Base-by-base conservation (phyloP, 2,113 vertebrate genomes). In the Trochalopteron elliotii region DNA sequence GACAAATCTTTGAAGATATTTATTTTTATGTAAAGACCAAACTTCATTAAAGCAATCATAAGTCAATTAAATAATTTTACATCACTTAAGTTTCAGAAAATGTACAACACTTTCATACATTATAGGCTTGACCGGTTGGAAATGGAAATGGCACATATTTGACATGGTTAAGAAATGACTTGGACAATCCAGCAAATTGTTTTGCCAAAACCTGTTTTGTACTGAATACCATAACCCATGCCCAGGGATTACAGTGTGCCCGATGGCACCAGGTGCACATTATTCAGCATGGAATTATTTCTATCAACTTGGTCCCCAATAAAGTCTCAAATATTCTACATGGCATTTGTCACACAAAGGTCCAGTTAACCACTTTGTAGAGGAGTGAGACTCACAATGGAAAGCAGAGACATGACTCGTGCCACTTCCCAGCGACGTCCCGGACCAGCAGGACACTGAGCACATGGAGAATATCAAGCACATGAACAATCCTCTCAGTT, bases 51-150 rank as follows among this genome's bases (percentile, higher is more conserved):
- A 98, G 97, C 95, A 94, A 94, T 95, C 86, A 94, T 96, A 98
- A 97, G 92, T 98, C 95, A 97, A 92, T 95, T 88, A 96, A 96
- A 96, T 97, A 98, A 97, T 93, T 97, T 93, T 97, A 97, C 95
- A 97, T 97, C 97, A 97, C 97, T 96, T 94, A 93, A 95, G 92
- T 93, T 96, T 96, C 97, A 96, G 97, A 97, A 97, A 98, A 98
- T 98, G 89, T 97, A 98, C 97, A 98, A 89, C 97, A 97, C 96
- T 97, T 97, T 95, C 97, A 97, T 97, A 98, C 79, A 89, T 95
- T 93, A 97, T 96, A 98, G 95, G 95, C 93, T 96, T 96, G 90
- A 92, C 96, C 53, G 93, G 96, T 82, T 96, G 96, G 91, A 82
- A 94, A 97, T 96, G 86, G 90, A 97, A 97, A 96, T 94, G 93